Evolutionary conservation across 2,888 invertebrate genomes (phyloP).

Genomic region (Nineta flava): DNA sequence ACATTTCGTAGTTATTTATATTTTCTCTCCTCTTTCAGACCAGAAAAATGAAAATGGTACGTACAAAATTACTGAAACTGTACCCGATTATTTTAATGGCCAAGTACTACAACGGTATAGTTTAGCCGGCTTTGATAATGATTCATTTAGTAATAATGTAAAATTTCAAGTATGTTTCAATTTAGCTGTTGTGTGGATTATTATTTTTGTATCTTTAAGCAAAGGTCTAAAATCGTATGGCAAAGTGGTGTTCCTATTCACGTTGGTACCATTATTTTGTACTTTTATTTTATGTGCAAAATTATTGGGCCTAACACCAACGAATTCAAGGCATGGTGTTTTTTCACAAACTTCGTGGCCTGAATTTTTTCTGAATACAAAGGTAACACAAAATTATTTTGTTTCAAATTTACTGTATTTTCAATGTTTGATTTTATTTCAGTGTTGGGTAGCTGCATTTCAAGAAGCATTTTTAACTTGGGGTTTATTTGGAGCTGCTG

Average conservation of each 20-base stretch:
- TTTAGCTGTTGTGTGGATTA: slow-evolving; percentile 79
- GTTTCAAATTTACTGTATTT: background rate
- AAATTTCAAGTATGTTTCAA: slow-evolving; percentile 84
- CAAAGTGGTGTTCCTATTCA: slow-evolving; percentile 67
- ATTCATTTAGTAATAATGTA: slow-evolving; percentile 38
- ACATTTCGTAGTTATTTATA: background rate
- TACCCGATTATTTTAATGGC: slow-evolving; percentile 73
- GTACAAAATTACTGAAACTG: slow-evolving; percentile 50
- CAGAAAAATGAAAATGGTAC: slow-evolving; percentile 22
- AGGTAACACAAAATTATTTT: slow-evolving; percentile 33
- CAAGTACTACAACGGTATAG: slow-evolving; percentile 57
- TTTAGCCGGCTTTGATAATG: slow-evolving; percentile 20
- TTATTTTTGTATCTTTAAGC: slow-evolving; percentile 72
- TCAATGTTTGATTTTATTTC: slow-evolving; percentile 15
- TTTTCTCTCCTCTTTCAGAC: slow-evolving; percentile 15
- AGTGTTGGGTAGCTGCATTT: slow-evolving; percentile 81
- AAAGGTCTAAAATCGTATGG: slow-evolving; percentile 76
- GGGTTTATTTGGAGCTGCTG: slow-evolving; percentile 66
- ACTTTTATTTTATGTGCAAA: slow-evolving; percentile 58
- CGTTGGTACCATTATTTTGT: slow-evolving; percentile 61
- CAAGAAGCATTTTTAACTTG: slow-evolving; percentile 80
- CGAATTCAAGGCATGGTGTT: slow-evolving; percentile 46
- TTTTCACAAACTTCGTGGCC: slow-evolving; percentile 69
- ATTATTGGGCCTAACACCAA: slow-evolving; percentile 53
- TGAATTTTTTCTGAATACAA: slow-evolving; percentile 71